Conservation (phyloP, 2,888 invertebrate genomes). For the Copidosoma aretas region DNA sequence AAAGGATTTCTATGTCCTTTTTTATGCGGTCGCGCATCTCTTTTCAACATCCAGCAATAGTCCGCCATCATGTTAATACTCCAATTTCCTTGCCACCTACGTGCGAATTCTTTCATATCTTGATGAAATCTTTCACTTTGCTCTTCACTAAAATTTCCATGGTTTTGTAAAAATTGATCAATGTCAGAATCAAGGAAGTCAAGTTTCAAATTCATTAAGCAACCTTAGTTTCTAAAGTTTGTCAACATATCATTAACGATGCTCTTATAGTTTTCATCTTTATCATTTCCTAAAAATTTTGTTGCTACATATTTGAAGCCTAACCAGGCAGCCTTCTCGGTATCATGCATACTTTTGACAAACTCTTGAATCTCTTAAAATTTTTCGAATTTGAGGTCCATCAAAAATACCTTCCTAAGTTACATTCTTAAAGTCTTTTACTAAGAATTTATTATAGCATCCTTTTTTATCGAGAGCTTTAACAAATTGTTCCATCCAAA, state of each 20-base stretch:
- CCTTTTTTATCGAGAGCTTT: constrained; percentile 23
- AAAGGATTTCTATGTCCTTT: too few relatives aligned
- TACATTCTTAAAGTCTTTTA: neutral
- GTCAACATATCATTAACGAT: constrained; percentile 20
- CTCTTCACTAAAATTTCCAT: too few relatives aligned
- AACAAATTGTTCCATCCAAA: constrained; percentile 20
- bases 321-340: constrained; percentile 39
- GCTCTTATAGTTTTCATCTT: constrained; percentile 38
- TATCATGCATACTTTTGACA: constrained; percentile 32
- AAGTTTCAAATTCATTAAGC: too few relatives aligned
- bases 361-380: constrained; percentile 36
- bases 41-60: too few relatives aligned
- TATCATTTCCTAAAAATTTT: constrained; percentile 39
- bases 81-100: too few relatives aligned
- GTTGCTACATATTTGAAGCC: constrained; percentile 30
- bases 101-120: too few relatives aligned
- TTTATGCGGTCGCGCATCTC: too few relatives aligned
- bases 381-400: neutral
- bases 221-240: too few relatives aligned
- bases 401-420: neutral
- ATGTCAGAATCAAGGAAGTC: too few relatives aligned
- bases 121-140: too few relatives aligned
- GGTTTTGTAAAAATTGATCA: too few relatives aligned
- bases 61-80: too few relatives aligned
- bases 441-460: neutral